Percentiles rank a stretch among this genome's conserved stretches.
Evolutionary conservation across 2,888 invertebrate genomes (phyloP).

Genomic region (Matsumyia berberina): DNA sequence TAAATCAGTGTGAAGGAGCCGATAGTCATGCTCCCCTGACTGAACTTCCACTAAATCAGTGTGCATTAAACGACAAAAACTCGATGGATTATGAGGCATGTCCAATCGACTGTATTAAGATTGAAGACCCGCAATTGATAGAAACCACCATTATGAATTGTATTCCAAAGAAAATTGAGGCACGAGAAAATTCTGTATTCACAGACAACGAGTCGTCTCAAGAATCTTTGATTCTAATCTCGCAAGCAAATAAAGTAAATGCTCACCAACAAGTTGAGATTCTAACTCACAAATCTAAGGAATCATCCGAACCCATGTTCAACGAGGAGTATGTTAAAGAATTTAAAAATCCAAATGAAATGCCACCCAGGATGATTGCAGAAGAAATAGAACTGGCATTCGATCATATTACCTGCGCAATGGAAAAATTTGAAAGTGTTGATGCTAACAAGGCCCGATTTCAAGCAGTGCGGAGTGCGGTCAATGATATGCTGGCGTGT

Average conservation of each 20-base stretch:
- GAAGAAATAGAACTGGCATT: slow-evolving; percentile 18
- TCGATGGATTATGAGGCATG: neutral
- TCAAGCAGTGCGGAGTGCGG: slow-evolving; percentile 4
- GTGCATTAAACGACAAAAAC: neutral
- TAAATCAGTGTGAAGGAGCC: no score
- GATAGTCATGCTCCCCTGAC: neutral
- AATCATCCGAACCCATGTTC: neutral
- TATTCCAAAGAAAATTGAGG: no score
- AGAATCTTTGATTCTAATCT: neutral
- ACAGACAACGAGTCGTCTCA: neutral
- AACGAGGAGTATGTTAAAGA: neutral
- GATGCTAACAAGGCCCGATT: slow-evolving; percentile 1
- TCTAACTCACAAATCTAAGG: neutral
- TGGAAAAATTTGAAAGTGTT: slow-evolving; percentile 8
- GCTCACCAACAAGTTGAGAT: no score
- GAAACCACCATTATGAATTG: neutral
- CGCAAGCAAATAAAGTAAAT: neutral
- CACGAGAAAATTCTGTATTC: neutral
- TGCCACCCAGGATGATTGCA: neutral
- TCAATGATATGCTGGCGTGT: slow-evolving; percentile 15
- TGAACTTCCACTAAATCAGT: neutral
- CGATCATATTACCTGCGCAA: slow-evolving; percentile 11
- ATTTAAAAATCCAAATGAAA: neutral
- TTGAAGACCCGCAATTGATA: neutral
- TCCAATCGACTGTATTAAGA: neutral